Conservation (phyloP, 37 sponge, comb jelly and placozoan species). For the Axinella damicornis region DNA sequence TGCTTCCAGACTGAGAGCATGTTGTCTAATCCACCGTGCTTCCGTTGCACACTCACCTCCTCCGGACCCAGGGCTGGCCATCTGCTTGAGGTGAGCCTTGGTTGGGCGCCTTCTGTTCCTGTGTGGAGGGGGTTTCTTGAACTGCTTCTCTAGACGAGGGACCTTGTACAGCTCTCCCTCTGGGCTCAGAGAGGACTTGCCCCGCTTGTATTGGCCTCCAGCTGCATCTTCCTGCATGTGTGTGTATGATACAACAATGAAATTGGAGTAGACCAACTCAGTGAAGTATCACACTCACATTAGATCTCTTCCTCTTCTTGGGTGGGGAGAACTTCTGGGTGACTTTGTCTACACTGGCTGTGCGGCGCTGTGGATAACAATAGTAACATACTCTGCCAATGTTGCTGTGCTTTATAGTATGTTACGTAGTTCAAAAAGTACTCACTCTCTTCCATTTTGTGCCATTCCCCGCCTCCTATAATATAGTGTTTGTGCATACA, state of each 20-base stretch:
- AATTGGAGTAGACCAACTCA: no score
- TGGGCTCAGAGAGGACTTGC: slow-evolving; percentile 17
- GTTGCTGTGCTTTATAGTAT: no score
- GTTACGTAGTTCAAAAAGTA: no score
- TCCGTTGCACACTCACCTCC: not conserved
- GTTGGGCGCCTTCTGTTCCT: slow-evolving; percentile 57
- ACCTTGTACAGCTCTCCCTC: slow-evolving; percentile 23
- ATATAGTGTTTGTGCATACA: no score
- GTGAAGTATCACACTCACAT: no score
- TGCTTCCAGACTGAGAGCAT: no score
- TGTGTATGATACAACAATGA: not conserved
- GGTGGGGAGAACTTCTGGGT: slow-evolving; percentile 25
- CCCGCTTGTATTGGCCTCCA: not conserved
- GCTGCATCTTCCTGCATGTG: not conserved
- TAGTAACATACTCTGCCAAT: no score
- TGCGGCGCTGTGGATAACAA: slow-evolving; percentile 53
- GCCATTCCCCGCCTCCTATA: slow-evolving; percentile 67
- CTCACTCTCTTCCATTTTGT: slow-evolving; percentile 76
- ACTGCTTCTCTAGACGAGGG: slow-evolving; percentile 58
- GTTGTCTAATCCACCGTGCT: not conserved
- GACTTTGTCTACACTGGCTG: slow-evolving; percentile 55
- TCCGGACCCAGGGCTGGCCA: not conserved
- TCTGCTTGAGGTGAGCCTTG: slow-evolving; percentile 40
- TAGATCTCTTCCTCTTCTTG: slow-evolving; percentile 34
- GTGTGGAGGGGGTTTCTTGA: slow-evolving; percentile 64